phyloP scores from a whole-genome alignment of 2,888 invertebrate genomes.

The Cheilosia grossa region DNA sequence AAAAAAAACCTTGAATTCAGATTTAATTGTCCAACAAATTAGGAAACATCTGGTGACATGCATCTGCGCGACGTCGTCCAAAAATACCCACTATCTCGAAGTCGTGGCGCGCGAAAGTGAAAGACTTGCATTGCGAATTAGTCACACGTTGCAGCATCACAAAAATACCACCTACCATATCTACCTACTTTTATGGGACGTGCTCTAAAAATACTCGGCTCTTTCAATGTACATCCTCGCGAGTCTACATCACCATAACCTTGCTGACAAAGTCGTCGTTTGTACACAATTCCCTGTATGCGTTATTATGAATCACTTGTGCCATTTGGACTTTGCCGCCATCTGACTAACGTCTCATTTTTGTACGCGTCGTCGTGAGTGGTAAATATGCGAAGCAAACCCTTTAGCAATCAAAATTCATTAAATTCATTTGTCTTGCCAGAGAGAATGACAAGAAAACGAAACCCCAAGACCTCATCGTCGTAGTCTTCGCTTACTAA shows the following conservation, averaged over 20 bases:
- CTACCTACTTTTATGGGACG: conserved; percentile 39
- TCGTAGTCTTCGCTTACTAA: conserved; percentile 60
- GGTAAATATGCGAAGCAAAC: conserved; percentile 72
- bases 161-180: conserved; percentile 50
- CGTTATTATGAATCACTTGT: conserved; percentile 53
- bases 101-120: conserved; percentile 51
- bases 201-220: conserved; percentile 49
- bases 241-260: conserved; percentile 30
- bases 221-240: conserved; percentile 35
- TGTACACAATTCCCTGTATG: conserved; percentile 19
- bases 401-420: conserved; percentile 74
- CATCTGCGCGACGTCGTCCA: conserved; percentile 15
- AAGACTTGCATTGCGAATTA: conserved; percentile 64
- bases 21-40: conserved; percentile 66
- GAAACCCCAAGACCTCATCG: conserved; percentile 50
- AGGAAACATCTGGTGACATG: conserved; percentile 62
- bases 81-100: conserved; percentile 48
- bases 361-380: conserved; percentile 43
- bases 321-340: conserved; percentile 58
- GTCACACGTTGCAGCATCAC: conserved; percentile 62
- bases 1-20: conserved; percentile 51
- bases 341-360: conserved; percentile 63
- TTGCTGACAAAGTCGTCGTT: conserved; percentile 53
- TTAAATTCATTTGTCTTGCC: conserved; percentile 72
- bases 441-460: conserved; percentile 13